A percentile compares a stretch with the other conserved stretches of the same genome.
These are phyloP conservation scores for Drosophila bocki DNA, from an alignment of 1,140 invertebrate species.

Conservation along the genomic window DNA sequence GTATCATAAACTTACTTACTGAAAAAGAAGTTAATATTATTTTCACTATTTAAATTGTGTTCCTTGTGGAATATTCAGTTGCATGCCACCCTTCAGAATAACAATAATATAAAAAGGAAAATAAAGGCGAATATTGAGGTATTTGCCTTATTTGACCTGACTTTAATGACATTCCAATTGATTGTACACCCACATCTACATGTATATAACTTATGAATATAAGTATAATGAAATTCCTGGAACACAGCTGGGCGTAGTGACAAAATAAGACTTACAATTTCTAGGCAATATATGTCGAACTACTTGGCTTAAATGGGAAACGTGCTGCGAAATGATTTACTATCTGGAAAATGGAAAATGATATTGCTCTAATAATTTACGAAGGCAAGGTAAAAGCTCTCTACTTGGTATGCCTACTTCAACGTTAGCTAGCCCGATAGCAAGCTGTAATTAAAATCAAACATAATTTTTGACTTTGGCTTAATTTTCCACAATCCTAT, in stretches of 20 bases:
- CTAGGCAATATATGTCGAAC: background rate
- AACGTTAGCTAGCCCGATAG: background rate
- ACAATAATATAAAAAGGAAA: background rate
- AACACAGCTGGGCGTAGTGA: background rate
- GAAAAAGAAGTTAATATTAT: too few relatives aligned
- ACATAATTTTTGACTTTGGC: conserved; percentile 55
- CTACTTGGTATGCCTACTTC: too few relatives aligned
- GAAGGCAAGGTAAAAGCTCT: background rate
- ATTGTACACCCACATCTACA: background rate
- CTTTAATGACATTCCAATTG: background rate
- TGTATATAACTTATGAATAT: background rate
- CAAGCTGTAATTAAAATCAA: conserved; percentile 70
- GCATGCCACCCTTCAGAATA: background rate
- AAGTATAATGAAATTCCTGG: background rate
- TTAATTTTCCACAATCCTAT: conserved; percentile 28
- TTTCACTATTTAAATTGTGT: background rate
- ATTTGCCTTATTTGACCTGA: conserved; percentile 22
- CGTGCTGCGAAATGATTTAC: conserved; percentile 2
- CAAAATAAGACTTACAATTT: background rate
- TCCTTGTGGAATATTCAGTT: background rate
- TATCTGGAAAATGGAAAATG: background rate
- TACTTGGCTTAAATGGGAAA: background rate
- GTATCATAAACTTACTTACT: too few relatives aligned
- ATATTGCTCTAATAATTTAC: background rate
- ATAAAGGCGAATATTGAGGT: background rate